A percentile compares a stretch with the other conserved stretches of the same genome.
Evolutionary conservation across 2,888 invertebrate genomes (phyloP).

Genomic region (Parapristionchus giblindavisi): DNA sequence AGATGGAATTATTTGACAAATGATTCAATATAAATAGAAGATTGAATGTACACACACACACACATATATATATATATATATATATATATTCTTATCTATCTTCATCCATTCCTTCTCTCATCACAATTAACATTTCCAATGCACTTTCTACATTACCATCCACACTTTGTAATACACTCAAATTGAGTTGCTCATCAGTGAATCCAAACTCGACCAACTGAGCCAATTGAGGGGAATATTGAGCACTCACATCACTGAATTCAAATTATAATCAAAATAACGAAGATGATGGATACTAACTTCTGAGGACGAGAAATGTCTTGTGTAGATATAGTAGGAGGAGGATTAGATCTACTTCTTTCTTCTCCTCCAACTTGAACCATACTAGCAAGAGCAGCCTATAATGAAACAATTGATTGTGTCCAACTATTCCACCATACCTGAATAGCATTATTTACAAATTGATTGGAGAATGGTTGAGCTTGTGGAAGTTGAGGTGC

Average conservation of each 20-base stretch:
- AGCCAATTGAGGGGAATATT: conserved; percentile 15
- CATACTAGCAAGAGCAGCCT: conserved; percentile 10
- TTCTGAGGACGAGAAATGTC: neutral
- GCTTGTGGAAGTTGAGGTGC: too few species aligned
- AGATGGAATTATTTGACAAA: neutral
- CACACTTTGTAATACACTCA: neutral
- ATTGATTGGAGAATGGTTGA: conserved; percentile 9
- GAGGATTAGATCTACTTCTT: too few species aligned
- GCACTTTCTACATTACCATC: conserved; percentile 4
- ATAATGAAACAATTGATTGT: neutral
- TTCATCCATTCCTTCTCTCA: conserved; percentile 31
- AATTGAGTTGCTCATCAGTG: neutral
- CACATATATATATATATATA: neutral
- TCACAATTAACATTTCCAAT: conserved; percentile 24
- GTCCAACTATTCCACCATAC: neutral
- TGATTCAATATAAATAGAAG: neutral
- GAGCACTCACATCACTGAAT: neutral
- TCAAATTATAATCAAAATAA: too few species aligned
- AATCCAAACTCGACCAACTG: conserved; percentile 32
- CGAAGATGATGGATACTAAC: too few species aligned
- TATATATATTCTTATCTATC: neutral
- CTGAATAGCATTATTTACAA: conserved; percentile 9
- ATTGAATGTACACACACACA: neutral
- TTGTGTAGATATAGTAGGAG: neutral
- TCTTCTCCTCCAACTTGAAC: neutral